A percentile compares a stretch with the other conserved stretches of the same genome.
Conservation (phyloP, 2,113 vertebrate genomes). For the Tachysurus fulvidraco region DNA sequence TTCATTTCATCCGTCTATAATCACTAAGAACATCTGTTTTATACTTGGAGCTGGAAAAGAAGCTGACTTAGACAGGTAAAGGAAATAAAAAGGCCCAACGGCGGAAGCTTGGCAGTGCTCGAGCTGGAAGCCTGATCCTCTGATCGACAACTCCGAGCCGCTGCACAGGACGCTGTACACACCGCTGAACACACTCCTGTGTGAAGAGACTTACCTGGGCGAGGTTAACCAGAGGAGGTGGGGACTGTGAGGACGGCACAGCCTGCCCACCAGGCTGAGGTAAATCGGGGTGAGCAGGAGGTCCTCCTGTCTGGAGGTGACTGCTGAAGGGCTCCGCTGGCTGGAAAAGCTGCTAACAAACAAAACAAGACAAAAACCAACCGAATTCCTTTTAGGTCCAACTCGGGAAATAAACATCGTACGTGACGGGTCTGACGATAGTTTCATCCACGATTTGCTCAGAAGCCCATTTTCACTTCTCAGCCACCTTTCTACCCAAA, state of each 20-base stretch:
- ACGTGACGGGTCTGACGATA: background rate
- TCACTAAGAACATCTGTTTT: background rate
- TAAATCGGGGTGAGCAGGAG: slow-evolving; percentile 80
- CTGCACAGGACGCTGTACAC: background rate
- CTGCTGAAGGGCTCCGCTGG: slow-evolving; percentile 77
- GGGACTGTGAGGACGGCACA: slow-evolving; percentile 67
- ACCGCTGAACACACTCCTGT: background rate
- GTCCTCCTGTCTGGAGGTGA: slow-evolving; percentile 75
- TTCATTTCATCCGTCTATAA: background rate
- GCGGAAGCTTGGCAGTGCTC: too few relatives aligned
- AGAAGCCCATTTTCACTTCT: background rate
- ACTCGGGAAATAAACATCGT: background rate
- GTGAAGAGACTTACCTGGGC: slow-evolving; percentile 56
- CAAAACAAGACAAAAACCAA: background rate
- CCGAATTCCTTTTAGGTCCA: background rate
- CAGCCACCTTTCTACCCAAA: background rate
- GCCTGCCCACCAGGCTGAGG: slow-evolving; percentile 84
- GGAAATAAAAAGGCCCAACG: too few relatives aligned
- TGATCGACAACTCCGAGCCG: too few relatives aligned
- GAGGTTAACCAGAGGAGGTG: slow-evolving; percentile 55
- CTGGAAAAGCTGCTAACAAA: slow-evolving; percentile 77
- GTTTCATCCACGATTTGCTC: background rate
- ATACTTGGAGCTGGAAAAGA: too few relatives aligned
- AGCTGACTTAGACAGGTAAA: too few relatives aligned
- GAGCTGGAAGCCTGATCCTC: too few relatives aligned